These are phyloP conservation scores for Lacerta agilis DNA, from an alignment of 2,797 vertebrate genomes.

Conservation along the genomic window DNA sequence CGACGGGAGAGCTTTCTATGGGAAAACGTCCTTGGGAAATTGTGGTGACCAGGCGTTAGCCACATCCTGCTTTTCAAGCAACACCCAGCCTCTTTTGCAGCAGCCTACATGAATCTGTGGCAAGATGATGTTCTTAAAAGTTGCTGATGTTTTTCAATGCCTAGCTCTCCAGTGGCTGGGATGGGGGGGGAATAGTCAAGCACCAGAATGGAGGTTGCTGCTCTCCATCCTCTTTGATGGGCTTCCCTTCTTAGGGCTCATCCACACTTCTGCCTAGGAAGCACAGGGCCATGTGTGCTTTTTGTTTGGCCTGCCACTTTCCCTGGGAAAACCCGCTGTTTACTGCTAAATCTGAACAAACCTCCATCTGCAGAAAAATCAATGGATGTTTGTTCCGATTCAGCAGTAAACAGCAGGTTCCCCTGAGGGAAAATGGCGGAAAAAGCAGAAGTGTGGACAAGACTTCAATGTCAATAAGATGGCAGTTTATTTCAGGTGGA, in stretches of 20 bases:
- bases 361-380: no score
- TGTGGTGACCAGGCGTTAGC: background rate
- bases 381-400: no score
- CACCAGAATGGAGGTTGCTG: background rate
- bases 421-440: no score
- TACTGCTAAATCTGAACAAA: no score
- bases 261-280: no score
- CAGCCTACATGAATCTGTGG: background rate
- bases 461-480: background rate
- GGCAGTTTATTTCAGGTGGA: background rate
- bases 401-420: no score
- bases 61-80: no score
- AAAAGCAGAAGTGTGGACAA: background rate
- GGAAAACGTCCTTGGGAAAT: background rate
- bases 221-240: background rate
- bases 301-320: no score
- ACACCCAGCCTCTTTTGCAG: background rate
- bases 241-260: background rate
- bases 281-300: no score
- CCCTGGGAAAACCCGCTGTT: no score
- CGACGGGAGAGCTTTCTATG: background rate
- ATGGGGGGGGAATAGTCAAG: rapidly evolving
- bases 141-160: background rate
- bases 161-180: rapidly evolving
- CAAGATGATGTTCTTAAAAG: background rate